Evolutionary conservation across 2,888 invertebrate species (phyloP), one percentile per base, ranked within the genome.

Genomic region (Aleiodes leptofemur): DNA sequence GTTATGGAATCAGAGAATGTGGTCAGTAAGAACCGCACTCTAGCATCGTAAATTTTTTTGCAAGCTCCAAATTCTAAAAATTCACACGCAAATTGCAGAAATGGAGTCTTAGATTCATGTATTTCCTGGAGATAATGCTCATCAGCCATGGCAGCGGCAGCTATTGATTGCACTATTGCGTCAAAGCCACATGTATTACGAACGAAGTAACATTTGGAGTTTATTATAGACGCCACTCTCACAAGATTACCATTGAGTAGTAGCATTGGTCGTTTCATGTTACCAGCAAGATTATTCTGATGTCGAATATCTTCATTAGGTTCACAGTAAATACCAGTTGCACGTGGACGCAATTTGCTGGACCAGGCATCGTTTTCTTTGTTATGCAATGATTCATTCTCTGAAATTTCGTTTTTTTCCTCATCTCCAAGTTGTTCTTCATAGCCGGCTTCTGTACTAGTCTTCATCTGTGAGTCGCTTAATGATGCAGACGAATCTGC

Each of bases 161-260:
- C 51, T 34, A 72, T 66, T 55, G 72, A 72, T 59, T 76, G 72
- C 38, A 76, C 53, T 11, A 55, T 14, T 4, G 68, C 66, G 51
- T 76, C 72, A 38, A 69, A 69, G 38, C 53, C 68, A 72, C 72
- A 76, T 1, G 76, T 76, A 29, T 76, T 76, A 34, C 4, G 11
- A 57, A 68, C 72, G 51, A 76, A 76, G 57, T 76, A 76, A 38
- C 16, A 53, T 59, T 57, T 13, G 9, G 72, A 72, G 13, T 57
- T 50, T 34, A 72, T 69, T 16, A 29, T 31, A 68, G 72, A 43
- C 50, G 76, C 34, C 53, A 68, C 57, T 14, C 11, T 48, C 31
- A 72, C 31, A 50, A 50, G 43, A 51, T 38, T 72, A 34, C 76
- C 76, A 29, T 76, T 76, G 57, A 14, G 48, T 13, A 76, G 72